Evolutionary conservation across 2,797 vertebrate genomes (phyloP).

Genomic region (Acanthurus lineatus): DNA sequence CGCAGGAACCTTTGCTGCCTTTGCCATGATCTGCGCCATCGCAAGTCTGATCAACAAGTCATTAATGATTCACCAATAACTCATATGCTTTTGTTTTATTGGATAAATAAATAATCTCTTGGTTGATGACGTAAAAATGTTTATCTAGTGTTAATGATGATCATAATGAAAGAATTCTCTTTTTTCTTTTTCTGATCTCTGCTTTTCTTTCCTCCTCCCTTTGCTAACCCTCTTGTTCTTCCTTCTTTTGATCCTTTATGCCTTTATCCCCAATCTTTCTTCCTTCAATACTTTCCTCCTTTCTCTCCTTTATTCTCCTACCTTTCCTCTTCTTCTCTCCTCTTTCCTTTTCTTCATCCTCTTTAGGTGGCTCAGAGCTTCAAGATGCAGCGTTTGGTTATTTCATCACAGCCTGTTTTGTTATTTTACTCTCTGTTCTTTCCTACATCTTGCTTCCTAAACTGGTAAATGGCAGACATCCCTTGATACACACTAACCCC

Average conservation of each 20-base stretch:
- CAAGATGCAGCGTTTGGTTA: slow-evolving; percentile 87
- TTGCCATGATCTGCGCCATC: slow-evolving; percentile 88
- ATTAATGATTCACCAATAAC: background rate
- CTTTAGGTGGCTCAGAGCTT: slow-evolving; percentile 80
- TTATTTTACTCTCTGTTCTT: slow-evolving; percentile 81
- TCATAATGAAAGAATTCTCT: too few species aligned
- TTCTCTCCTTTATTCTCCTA: too few species aligned
- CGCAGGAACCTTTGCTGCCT: slow-evolving; percentile 89
- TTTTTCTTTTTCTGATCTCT: too few species aligned
- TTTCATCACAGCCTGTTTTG: slow-evolving; percentile 89
- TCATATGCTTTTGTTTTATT: background rate
- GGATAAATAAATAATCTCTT: background rate
- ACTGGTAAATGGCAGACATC: slow-evolving; percentile 77
- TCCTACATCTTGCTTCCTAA: slow-evolving; percentile 86
- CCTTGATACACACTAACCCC: too few species aligned
- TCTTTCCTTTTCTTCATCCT: background rate
- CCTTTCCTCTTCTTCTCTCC: too few species aligned
- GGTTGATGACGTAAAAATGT: background rate
- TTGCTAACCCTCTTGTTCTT: too few species aligned
- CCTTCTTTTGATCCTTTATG: too few species aligned
- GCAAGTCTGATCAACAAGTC: slow-evolving; percentile 81
- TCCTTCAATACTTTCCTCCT: too few species aligned
- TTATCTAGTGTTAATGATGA: background rate
- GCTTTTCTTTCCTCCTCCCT: background rate
- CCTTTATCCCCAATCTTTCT: too few species aligned